A percentile compares a stretch with the other conserved stretches of the same genome.
phyloP scores from a whole-genome alignment of 2,888 invertebrate species.

The Cylloceria caligata region DNA sequence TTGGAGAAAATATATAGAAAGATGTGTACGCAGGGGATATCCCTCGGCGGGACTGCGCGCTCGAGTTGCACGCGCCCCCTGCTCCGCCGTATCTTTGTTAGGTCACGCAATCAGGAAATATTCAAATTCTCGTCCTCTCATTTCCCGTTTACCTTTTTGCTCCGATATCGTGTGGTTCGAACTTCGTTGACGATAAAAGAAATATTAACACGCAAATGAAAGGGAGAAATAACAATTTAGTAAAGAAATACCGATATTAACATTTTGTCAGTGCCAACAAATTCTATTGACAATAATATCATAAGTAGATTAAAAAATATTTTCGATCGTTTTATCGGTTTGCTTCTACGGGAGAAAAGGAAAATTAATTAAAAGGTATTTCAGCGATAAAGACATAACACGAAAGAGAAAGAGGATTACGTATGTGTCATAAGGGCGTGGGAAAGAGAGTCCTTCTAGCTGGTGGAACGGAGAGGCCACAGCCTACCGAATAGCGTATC shows the following conservation, averaged over 20 bases:
- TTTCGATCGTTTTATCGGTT: conserved; percentile 7
- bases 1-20: conserved; percentile 23
- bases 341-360: not conserved
- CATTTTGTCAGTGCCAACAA: not conserved
- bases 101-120: conserved; percentile 65
- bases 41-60: conserved; percentile 67
- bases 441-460: conserved; percentile 60
- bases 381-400: not conserved
- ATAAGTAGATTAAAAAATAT: not conserved
- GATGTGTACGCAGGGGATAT: conserved; percentile 63
- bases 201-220: not conserved
- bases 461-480: conserved; percentile 34
- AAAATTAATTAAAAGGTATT: conserved; percentile 46
- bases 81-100: not conserved
- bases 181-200: conserved; percentile 6
- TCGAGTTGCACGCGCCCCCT: conserved; percentile 50
- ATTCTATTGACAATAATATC: not conserved
- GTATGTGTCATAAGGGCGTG: conserved; percentile 66
- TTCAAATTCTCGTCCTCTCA: conserved; percentile 62
- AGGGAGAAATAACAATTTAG: not conserved
- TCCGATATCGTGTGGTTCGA: conserved; percentile 43
- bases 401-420: conserved; percentile 52
- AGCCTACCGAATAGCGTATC: conserved; percentile 44
- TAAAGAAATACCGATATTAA: not conserved
- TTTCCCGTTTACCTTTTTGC: not conserved